Base-by-base conservation (phyloP, 2,888 invertebrate genomes). In the Andrena praecox region DNA sequence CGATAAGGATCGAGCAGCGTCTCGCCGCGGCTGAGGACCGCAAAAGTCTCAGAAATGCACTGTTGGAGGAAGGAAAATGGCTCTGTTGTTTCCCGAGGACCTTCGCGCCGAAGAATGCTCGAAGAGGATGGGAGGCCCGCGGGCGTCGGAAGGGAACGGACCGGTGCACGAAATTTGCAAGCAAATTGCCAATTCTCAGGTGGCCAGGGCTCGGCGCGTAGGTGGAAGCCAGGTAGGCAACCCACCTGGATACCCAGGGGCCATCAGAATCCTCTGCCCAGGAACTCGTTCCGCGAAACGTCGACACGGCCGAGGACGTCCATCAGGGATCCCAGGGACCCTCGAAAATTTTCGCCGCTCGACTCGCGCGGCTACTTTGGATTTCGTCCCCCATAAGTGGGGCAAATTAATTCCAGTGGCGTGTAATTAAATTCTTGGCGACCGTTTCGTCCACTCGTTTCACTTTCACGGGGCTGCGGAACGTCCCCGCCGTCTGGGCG, bases 161-260 rank as follows among this genome's bases (percentile, higher is more conserved):
- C 67, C 77, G 77, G 70, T 50, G 89, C 76, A 82, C 88, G 87
- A 93, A 93, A 93, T 93, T 93, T 93, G 92, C 93, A 93, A 93
- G 92, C 92, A 93, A 93, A 93, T 93, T 93, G 93, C 89, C 92
- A 93, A 93, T 93, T 92, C 92, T 91, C 89, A 90, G 87, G 87
- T 89, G 88, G 87, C 88, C 85, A 90, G 89, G 87, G 80, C 10
- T 56, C 6, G 82, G 83, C 78, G 85, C 80, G 83, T 86, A 80
- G 85, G 54, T 69, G 77, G 81, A 74, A 82, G 81, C 16, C 73
- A 76, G 81, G 76, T 75, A 85, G 71, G 75, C 16, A 42, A 54
- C 64, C 35, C 81, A 84, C 84, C 84, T 87, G 87, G 78, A 77
- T 78, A 76, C 82, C 85, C 85, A 76, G 75, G 68, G 80, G 83